phyloP scores from a whole-genome alignment of 2,113 vertebrate genomes.

The Istiophorus platypterus region DNA sequence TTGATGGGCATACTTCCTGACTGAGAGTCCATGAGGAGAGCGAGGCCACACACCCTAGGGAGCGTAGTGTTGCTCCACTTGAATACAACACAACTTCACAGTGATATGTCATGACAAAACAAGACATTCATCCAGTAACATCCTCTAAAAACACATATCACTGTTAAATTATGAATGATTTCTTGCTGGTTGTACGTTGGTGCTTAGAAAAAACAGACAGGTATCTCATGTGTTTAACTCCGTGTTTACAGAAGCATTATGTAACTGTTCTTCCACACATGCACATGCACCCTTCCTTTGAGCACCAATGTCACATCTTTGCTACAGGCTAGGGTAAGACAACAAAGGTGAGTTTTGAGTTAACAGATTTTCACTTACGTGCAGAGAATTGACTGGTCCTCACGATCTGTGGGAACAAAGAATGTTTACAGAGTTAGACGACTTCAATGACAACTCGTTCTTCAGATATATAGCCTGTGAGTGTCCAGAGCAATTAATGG shows the following conservation, averaged over 20 bases:
- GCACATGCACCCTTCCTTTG: conserved; percentile 2
- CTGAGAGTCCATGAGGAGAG: conserved; percentile 49
- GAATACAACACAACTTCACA: conserved; percentile 31
- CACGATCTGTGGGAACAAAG: conserved; percentile 89
- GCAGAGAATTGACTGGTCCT: conserved; percentile 98
- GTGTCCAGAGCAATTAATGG: neutral
- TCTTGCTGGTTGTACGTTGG: neutral
- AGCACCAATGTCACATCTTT: conserved; percentile 14
- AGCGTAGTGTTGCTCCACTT: conserved; percentile 28
- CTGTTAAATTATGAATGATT: conserved; percentile 9
- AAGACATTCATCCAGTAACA: neutral
- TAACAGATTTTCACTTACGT: conserved; percentile 89
- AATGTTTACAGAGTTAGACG: conserved; percentile 24
- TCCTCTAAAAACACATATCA: neutral
- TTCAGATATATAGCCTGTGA: neutral
- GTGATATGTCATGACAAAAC: neutral
- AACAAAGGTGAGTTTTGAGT: conserved; percentile 25
- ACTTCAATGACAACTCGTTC: neutral
- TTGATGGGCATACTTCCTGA: conserved; percentile 74
- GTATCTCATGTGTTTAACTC: conserved; percentile 31
- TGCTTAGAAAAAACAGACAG: conserved; percentile 6
- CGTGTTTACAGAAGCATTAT: conserved; percentile 61
- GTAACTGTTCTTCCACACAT: conserved; percentile 44
- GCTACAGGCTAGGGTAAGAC: conserved; percentile 16
- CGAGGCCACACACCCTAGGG: conserved; percentile 47